Base-by-base conservation (phyloP, 2,888 invertebrate species). In the Epirrita christyi region DNA sequence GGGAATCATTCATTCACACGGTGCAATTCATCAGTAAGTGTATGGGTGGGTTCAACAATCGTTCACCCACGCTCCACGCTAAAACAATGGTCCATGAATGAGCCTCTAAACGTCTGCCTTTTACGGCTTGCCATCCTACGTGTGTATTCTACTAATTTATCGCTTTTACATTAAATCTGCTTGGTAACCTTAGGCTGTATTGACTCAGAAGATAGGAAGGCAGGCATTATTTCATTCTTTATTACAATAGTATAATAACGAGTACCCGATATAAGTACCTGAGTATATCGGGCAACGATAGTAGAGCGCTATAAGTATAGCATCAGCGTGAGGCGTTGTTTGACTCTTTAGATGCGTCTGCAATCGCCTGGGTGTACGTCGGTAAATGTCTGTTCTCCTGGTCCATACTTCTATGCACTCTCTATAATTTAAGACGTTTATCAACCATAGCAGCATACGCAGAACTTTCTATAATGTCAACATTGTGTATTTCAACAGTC, bases 21-120 rank as follows among this genome's bases (percentile, higher is more conserved):
- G 66, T 83, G 84, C 80, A 83, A 85, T 86, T 81, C 75, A 84
- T 86, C 80, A 83, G 70, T 71, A 75, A 79, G 75, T 68, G 70
- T 69, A 70, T 73, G 70, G 68, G 88, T 86, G 86, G 86, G 86
- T 86, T 86, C 86, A 85, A 83, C 83, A 83, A 81, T 82, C 75
- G 73, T 71, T 80, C 80, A 67, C 86, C 86, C 81, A 86, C 88
- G 78, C 76, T 60, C 50, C 43, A 53, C 54, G 47, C 66, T 77
- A 68, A 83, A 82, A 88, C 88, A 87, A 88, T 88, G 75, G 74
- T 68, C 68, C 70, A 67, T 71, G 75, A 78, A 80, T 77, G 76
- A 76, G 60, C 65, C 66, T 71, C 71, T 78, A 80, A 82, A 76
- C 72, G 74, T 68, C 70, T 64, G 61, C 81, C 81, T 64, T 82